Evolutionary conservation across 2,888 invertebrate genomes (phyloP), one percentile per base, ranked within the genome.

Genomic region (Drosophila multiciliata): DNA sequence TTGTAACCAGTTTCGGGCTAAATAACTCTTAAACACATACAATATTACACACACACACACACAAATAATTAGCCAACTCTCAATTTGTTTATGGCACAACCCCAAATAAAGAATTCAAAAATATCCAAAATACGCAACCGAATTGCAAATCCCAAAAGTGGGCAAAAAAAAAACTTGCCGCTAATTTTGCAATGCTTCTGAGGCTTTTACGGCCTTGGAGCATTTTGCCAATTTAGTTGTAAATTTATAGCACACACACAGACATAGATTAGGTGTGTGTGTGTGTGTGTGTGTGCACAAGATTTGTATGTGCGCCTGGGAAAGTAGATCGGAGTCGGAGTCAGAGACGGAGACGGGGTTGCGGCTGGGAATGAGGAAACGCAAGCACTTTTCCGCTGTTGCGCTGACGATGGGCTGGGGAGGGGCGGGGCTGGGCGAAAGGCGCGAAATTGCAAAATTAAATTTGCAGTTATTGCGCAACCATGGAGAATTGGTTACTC

Each of bases 391-490:
- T 57, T 49, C 23, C 23, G 57, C 50, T 48, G 53, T 20, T 52
- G 42, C 53, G 11, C 42, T 54, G 60, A 32, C 50, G 29, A 64
- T 23, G 68, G 57, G 26, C 26, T 15, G 48, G 53, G 23, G 60
- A 48, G 57, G 20, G 35, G 29, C 23, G 60, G 52, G n/a, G 60
- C 61, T 50, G 61, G 58, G 65, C 53, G 60, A 70, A 78, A 72
- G 84, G 85, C 85, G 85, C 87, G 86, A 86, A 86, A 87, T 86
- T 82, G 87, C 86, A 73, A 86, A 89, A 87, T 87, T 85, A 87
- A 87, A 89, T 87, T 89, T 85, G 88, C 86, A 86, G 85, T 81
- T 88, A 90, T 89, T 88, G 83, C 88, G 78, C 88, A 87, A 88
- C 90, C 90, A 90, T 88, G 83, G 88, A 86, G 83, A 87, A 87